Conservation (phyloP, 2,797 vertebrate genomes). For the Neoniphon sammara region DNA sequence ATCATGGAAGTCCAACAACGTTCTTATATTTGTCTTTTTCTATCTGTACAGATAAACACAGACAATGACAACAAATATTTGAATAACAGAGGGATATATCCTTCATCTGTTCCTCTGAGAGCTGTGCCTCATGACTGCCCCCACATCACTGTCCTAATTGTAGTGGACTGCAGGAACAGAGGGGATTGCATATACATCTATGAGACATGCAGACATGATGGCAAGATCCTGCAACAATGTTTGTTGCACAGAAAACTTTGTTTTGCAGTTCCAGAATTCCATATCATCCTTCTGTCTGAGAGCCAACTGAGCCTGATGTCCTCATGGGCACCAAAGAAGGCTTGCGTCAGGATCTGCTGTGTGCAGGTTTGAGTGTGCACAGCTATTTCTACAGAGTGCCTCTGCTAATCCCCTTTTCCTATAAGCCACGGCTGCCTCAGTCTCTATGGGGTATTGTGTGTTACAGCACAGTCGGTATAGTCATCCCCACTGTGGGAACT, state of each 20-base stretch:
- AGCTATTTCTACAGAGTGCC: not conserved
- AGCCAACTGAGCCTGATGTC: not conserved
- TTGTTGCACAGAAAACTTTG: not conserved
- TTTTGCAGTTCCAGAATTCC: not conserved
- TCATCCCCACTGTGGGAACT: not conserved
- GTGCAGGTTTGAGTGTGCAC: constrained; percentile 48
- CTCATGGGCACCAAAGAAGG: not conserved
- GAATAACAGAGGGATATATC: constrained; percentile 13
- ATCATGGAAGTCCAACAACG: not conserved
- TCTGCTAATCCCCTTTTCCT: not conserved
- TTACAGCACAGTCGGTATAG: not conserved
- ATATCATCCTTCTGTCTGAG: constrained; percentile 4
- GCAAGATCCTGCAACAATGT: not conserved
- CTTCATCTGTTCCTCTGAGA: not conserved
- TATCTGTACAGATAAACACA: constrained; percentile 31
- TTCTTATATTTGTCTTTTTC: constrained; percentile 18
- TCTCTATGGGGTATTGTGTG: not conserved
- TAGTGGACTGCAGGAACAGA: constrained; percentile 3
- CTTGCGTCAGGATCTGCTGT: constrained; percentile 6
- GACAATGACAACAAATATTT: constrained; percentile 13
- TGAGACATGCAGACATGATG: not conserved
- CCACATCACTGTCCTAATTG: not conserved
- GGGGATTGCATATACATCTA: constrained; percentile 5
- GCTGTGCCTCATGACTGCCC: not conserved
- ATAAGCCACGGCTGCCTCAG: not conserved